Percentiles rank a stretch among this genome's conserved stretches.
Evolutionary conservation across 2,797 vertebrate genomes (phyloP).

Genomic region (Pseudochromis fuscus): DNA sequence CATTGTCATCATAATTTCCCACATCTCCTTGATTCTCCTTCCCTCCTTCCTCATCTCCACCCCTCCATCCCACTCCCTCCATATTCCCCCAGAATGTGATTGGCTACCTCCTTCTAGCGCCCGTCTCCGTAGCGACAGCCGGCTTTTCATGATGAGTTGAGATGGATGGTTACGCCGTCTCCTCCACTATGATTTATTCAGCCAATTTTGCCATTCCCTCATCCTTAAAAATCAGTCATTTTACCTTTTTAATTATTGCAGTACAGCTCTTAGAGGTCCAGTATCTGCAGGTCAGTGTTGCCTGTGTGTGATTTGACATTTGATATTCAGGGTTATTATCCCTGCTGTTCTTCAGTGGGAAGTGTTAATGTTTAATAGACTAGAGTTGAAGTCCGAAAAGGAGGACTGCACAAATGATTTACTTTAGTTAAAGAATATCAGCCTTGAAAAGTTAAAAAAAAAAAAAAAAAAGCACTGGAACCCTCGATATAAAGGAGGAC

Average conservation of each 20-base stretch:
- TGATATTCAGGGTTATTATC: conserved; percentile 24
- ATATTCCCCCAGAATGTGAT: conserved; percentile 8
- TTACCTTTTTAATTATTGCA: not conserved
- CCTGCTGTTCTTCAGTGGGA: conserved; percentile 18
- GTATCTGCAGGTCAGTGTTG: not conserved
- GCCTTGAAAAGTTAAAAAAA: conserved; percentile 27
- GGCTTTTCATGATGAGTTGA: conserved; percentile 21
- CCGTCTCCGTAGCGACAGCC: conserved; percentile 49
- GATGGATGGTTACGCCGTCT: conserved; percentile 14
- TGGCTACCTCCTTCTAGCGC: conserved; percentile 31
- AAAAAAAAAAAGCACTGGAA: conserved; percentile 14
- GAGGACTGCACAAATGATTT: not conserved
- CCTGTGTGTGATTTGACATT: conserved; percentile 13
- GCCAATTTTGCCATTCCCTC: not conserved
- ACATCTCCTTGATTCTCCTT: conserved; percentile 25
- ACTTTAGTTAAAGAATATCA: conserved; percentile 18
- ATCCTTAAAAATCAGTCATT: not conserved
- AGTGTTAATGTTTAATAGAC: conserved; percentile 9
- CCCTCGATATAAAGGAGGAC: conserved; percentile 65
- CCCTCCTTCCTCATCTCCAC: not conserved
- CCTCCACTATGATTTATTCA: conserved; percentile 26
- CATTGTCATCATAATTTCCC: conserved; percentile 49
- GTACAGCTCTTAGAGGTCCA: no score
- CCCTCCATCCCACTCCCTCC: not conserved
- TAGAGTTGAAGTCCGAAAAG: not conserved